A percentile compares a stretch with the other conserved stretches of the same genome.
Evolutionary conservation across 2,797 vertebrate species (phyloP).

Genomic region (Thaleichthys pacificus): DNA sequence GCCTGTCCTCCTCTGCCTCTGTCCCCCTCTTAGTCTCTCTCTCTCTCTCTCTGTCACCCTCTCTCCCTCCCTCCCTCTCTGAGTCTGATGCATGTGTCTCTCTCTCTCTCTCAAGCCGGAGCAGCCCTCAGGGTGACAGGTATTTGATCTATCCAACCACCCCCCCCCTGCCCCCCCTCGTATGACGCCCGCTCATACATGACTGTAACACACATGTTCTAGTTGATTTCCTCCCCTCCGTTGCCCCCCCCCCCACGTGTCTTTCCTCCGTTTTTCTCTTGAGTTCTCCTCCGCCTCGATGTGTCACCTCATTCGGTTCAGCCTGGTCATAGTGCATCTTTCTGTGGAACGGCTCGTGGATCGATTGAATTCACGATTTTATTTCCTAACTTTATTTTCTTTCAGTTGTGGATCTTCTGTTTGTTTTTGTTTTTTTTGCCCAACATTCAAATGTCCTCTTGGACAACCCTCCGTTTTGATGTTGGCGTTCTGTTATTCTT

Average conservation of each 20-base stretch:
- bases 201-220: slow-evolving; percentile 45
- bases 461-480: slow-evolving; percentile 13
- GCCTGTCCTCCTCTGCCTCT: not conserved
- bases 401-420: not conserved
- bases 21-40: slow-evolving; percentile 11
- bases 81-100: slow-evolving; percentile 17
- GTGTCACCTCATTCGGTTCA: not conserved
- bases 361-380: not conserved
- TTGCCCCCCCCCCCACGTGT: too few species aligned
- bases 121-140: slow-evolving; percentile 99
- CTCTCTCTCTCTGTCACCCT: not conserved
- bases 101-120: slow-evolving; percentile 87
- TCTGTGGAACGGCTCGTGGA: too few species aligned
- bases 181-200: slow-evolving; percentile 61
- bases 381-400: not conserved
- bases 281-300: not conserved
- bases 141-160: slow-evolving; percentile 83
- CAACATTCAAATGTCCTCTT: not conserved
- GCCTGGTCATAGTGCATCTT: not conserved
- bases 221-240: slow-evolving; percentile 57
- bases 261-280: slow-evolving; percentile 21
- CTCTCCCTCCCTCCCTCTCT: slow-evolving; percentile 49
- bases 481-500: not conserved
- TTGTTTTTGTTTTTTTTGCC: not conserved
- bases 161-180: slow-evolving; percentile 60